phyloP scores from a whole-genome alignment of 2,113 vertebrate species.

The Ageneiosus marmoratus region DNA sequence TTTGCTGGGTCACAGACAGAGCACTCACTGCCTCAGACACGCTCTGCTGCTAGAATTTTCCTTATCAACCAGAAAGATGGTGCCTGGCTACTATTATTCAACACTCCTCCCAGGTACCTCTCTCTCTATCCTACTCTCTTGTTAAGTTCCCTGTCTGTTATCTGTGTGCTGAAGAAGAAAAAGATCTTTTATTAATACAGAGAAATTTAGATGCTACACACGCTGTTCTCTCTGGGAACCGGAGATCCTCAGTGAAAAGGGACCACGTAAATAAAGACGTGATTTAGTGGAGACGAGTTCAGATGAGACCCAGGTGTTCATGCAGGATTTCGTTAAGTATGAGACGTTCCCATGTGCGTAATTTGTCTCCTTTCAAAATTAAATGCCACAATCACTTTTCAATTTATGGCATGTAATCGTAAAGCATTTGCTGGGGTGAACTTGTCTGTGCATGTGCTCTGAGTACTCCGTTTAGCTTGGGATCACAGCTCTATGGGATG shows the following conservation, averaged over 20 bases:
- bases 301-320: slow-evolving; percentile 46
- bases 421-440: background rate
- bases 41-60: slow-evolving; percentile 52
- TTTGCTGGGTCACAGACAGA: slow-evolving; percentile 54
- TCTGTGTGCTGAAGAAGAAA: background rate
- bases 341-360: slow-evolving; percentile 30
- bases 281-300: slow-evolving; percentile 43
- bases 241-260: slow-evolving; percentile 17
- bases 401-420: slow-evolving; percentile 22
- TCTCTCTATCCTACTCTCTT: slow-evolving; percentile 14
- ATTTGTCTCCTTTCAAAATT: slow-evolving; percentile 37
- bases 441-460: background rate
- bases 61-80: slow-evolving; percentile 47
- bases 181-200: slow-evolving; percentile 28
- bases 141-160: slow-evolving; percentile 11
- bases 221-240: background rate
- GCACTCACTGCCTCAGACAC: slow-evolving; percentile 51
- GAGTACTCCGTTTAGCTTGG: slow-evolving; percentile 5
- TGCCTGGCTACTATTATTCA: slow-evolving; percentile 43
- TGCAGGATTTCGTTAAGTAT: slow-evolving; percentile 57
- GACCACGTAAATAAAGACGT: slow-evolving; percentile 42
- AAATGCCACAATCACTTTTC: slow-evolving; percentile 40
- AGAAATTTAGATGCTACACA: slow-evolving; percentile 24
- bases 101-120: slow-evolving; percentile 30
- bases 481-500: slow-evolving; percentile 2